Evolutionary conservation across 2,113 vertebrate species (phyloP).

Genomic region (Nyctereutes procyonoides): DNA sequence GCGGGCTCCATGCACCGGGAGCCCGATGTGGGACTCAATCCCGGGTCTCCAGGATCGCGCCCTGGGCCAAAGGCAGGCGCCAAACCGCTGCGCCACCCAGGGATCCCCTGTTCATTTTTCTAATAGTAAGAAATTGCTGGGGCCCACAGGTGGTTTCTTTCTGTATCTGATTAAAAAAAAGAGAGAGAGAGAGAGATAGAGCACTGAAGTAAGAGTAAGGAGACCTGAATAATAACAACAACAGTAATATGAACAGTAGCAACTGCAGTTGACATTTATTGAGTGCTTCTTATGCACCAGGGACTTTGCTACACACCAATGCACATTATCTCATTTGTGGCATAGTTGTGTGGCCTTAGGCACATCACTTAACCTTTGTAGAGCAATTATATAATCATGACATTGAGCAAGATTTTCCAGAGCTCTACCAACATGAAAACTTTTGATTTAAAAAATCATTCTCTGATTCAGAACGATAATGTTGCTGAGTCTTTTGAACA

Average conservation of each 20-base stretch:
- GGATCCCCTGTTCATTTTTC: not conserved
- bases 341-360: not conserved
- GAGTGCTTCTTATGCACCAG: not conserved
- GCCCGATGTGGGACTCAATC: too few relatives aligned
- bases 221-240: not conserved
- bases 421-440: not conserved
- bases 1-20: too few relatives aligned
- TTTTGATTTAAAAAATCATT: not conserved
- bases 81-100: too few relatives aligned
- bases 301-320: not conserved
- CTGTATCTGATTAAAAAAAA: not conserved
- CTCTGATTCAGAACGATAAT: not conserved
- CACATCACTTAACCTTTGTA: not conserved
- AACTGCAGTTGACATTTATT: fast-evolving
- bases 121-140: not conserved
- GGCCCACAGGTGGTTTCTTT: not conserved
- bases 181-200: not conserved
- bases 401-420: not conserved
- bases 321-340: not conserved
- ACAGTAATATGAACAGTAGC: not conserved
- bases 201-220: not conserved
- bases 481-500: not conserved
- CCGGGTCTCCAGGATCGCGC: too few relatives aligned
- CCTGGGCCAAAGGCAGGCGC: too few relatives aligned
- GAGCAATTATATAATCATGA: not conserved